phyloP scores from a whole-genome alignment of 2,797 vertebrate genomes.

The Salarias fasciatus region DNA sequence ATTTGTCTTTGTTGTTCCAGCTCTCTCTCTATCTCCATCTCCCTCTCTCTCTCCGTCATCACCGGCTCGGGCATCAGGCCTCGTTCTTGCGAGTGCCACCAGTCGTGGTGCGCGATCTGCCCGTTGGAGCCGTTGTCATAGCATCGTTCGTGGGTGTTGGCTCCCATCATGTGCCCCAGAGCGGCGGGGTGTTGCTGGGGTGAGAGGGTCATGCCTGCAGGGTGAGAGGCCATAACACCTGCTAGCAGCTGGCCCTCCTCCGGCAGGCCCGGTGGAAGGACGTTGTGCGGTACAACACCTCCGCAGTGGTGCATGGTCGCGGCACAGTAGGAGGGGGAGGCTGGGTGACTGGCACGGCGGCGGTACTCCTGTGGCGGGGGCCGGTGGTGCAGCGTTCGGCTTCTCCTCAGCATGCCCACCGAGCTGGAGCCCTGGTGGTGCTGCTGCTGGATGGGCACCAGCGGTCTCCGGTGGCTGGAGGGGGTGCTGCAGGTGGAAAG shows the following conservation, averaged over 20 bases:
- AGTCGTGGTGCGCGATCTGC: conserved; percentile 64
- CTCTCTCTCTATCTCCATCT: conserved; percentile 59
- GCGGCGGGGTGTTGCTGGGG: conserved; percentile 57
- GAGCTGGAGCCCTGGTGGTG: conserved; percentile 69
- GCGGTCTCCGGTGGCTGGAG: conserved; percentile 77
- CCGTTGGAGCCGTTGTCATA: conserved; percentile 55
- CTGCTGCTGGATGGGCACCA: conserved; percentile 63
- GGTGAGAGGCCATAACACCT: conserved; percentile 50
- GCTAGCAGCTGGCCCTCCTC: conserved; percentile 57
- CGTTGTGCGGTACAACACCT: conserved; percentile 37
- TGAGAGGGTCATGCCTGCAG: conserved; percentile 48
- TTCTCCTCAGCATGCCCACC: conserved; percentile 79
- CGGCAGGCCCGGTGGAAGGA: conserved; percentile 45
- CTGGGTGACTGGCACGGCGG: conserved; percentile 82
- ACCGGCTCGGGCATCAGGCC: conserved; percentile 56
- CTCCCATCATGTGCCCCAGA: conserved; percentile 57
- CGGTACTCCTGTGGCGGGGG: conserved; percentile 77
- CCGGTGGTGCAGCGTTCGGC: conserved; percentile 81
- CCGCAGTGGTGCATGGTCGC: conserved; percentile 76
- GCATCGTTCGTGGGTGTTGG: conserved; percentile 54
- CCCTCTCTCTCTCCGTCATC: conserved; percentile 60
- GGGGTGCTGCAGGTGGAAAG: conserved; percentile 83
- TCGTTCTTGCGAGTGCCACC: conserved; percentile 70
- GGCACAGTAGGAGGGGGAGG: conserved; percentile 80
- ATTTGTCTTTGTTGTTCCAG: conserved; percentile 57